Base-by-base conservation (phyloP, 2,888 invertebrate genomes). In the Sarcophaga carnaria region DNA sequence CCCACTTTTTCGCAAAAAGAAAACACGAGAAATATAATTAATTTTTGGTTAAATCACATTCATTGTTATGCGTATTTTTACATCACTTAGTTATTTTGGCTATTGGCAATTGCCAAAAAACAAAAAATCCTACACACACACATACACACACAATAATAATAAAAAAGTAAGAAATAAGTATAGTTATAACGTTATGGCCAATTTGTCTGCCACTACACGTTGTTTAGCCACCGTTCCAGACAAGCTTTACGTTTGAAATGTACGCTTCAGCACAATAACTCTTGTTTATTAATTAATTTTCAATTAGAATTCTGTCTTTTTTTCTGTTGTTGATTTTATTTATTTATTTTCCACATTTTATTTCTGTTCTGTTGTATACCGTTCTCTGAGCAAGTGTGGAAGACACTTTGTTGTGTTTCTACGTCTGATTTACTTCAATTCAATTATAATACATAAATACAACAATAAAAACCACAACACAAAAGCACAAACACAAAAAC, bases 251-350 rank as follows among this genome's bases (percentile, higher is more conserved):
- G 60, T 82, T 79, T 59, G 72, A 69, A 71, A 79, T 87, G 84
- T 70, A 66, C 27, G 67, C 27, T 72, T 81, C 67, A 79, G 62
- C 79, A 79, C 59, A 81, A 81, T 66, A 76, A 79, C 72, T 80
- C 75, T 85, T 77, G 86, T 88, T 86, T 87, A 87, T 85, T 85
- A 88, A 89, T 89, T 89, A 88, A 88, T 88, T 88, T 88, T 89
- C 88, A 89, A 88, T 89, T 89, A 87, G 82, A 87, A 82, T 82
- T 81, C 67, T 27, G 54, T 75, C 75, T 22, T 64, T 25, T 83
- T 67, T 67, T 47, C 27, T 75, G 75, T 17, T 54, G 17, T 78
- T 54, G 78, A 62, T 67, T 72, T 66, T 63, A 67, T 54, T 70
- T 82, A 63, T 37, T 25, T 81, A 74, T 76, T 82, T 3, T 54